Percentiles rank a stretch among this genome's conserved stretches.
Conservation (phyloP, 2,888 invertebrate genomes). For the Scrobipalpa atriplicella region DNA sequence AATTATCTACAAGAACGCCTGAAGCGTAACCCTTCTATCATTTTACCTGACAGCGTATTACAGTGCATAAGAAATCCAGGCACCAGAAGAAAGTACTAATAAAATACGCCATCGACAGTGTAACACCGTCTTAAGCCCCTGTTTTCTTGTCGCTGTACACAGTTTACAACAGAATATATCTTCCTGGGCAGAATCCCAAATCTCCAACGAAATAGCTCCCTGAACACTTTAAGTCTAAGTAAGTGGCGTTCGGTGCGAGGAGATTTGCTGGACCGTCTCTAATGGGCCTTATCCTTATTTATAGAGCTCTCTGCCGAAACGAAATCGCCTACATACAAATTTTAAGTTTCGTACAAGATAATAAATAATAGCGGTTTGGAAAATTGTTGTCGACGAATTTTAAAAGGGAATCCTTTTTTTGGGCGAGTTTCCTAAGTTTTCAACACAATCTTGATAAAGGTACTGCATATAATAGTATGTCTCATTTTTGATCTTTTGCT, state of each 20-base stretch:
- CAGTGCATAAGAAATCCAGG: slow-evolving; percentile 1
- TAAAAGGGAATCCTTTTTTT: neutral
- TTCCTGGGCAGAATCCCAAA: slow-evolving; percentile 75
- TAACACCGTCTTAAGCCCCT: slow-evolving; percentile 19
- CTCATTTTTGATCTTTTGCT: too few relatives aligned
- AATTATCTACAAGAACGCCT: neutral
- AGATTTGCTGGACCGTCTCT: slow-evolving; percentile 82
- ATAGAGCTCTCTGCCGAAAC: slow-evolving; percentile 68
- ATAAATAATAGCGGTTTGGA: neutral
- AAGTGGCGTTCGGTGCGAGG: slow-evolving; percentile 80
- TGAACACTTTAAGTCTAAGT: slow-evolving; percentile 81
- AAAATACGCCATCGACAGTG: slow-evolving; percentile 14
- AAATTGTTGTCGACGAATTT: neutral
- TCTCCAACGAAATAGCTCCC: slow-evolving; percentile 76
- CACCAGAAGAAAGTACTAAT: slow-evolving; percentile 16
- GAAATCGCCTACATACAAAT: slow-evolving; percentile 62
- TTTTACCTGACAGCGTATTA: slow-evolving; percentile 10
- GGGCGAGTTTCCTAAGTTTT: too few relatives aligned
- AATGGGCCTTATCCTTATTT: slow-evolving; percentile 82
- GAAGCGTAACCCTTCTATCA: neutral
- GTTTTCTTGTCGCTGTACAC: slow-evolving; percentile 22
- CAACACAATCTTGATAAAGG: too few relatives aligned
- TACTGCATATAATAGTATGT: too few relatives aligned
- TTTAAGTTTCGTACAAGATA: slow-evolving; percentile 51
- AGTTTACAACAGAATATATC: slow-evolving; percentile 50